Percentiles rank a stretch among this genome's conserved stretches.
phyloP scores from a whole-genome alignment of 2,888 invertebrate species.

The Timandra comae region DNA sequence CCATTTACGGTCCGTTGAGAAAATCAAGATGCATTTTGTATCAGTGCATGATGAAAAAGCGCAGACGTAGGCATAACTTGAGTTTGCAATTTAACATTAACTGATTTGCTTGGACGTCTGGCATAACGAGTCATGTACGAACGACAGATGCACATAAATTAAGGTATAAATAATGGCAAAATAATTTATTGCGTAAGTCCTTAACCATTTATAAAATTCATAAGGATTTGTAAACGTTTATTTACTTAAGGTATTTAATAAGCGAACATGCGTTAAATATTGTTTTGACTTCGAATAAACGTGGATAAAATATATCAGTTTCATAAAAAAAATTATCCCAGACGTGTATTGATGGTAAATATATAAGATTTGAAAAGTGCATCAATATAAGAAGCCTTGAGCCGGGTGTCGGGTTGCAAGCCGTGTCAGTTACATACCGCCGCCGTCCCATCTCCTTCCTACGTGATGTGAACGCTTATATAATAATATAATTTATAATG shows the following conservation, averaged over 20 bases:
- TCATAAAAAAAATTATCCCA: no score
- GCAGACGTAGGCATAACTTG: slow-evolving; percentile 41
- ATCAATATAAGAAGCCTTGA: slow-evolving; percentile 70
- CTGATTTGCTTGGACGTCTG: slow-evolving; percentile 23
- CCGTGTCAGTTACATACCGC: slow-evolving; percentile 51
- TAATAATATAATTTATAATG: no score
- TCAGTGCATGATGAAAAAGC: slow-evolving; percentile 45
- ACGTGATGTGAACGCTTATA: slow-evolving; percentile 16
- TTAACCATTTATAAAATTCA: no score
- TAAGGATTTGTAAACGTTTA: no score
- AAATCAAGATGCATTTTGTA: slow-evolving; percentile 64
- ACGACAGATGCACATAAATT: slow-evolving; percentile 1
- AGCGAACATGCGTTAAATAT: no score
- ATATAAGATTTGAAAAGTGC: slow-evolving; percentile 10
- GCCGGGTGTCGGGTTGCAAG: slow-evolving; percentile 46
- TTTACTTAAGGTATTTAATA: no score
- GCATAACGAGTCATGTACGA: background rate
- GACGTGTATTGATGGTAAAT: no score
- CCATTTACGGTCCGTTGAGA: slow-evolving; percentile 70
- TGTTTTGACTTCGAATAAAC: no score
- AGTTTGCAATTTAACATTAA: slow-evolving; percentile 16
- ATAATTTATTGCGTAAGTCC: background rate
- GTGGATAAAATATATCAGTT: no score
- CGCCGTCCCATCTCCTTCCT: slow-evolving; percentile 51
- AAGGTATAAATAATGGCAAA: slow-evolving; percentile 5